These are phyloP conservation scores for Hippocampus comes DNA, from an alignment of 2,113 vertebrate genomes.

Conservation along the genomic window DNA sequence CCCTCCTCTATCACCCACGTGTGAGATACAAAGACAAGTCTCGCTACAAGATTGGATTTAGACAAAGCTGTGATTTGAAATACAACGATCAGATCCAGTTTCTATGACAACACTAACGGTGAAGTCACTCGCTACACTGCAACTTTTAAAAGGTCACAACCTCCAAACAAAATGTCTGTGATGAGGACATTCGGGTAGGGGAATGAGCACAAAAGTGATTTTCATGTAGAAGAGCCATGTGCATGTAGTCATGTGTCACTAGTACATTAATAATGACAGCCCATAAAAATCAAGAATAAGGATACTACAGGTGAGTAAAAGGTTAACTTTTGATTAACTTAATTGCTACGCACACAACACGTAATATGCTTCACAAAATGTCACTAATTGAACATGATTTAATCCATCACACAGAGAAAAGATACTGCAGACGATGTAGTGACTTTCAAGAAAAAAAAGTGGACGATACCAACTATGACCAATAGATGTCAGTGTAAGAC, in stretches of 20 bases:
- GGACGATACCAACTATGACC: background rate
- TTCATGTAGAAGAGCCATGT: background rate
- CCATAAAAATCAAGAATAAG: background rate
- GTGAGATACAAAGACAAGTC: constrained; percentile 58
- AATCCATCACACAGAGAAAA: background rate
- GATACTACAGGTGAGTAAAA: background rate
- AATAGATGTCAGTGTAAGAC: background rate
- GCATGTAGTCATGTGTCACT: background rate
- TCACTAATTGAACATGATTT: background rate
- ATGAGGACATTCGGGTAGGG: background rate
- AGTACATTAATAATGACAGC: background rate
- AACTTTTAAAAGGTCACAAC: background rate
- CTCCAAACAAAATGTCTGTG: background rate
- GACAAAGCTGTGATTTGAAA: background rate
- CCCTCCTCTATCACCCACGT: constrained; percentile 70
- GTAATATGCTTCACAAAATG: background rate
- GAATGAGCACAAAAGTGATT: background rate
- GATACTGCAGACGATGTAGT: background rate
- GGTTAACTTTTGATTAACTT: background rate
- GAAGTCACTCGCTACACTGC: background rate
- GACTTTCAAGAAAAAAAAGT: background rate
- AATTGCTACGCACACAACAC: background rate
- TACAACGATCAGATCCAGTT: background rate
- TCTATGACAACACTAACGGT: background rate
- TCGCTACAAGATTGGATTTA: constrained; percentile 5